Base-by-base conservation (phyloP, 1,140 invertebrate species). In the Sminthurides bifidus region DNA sequence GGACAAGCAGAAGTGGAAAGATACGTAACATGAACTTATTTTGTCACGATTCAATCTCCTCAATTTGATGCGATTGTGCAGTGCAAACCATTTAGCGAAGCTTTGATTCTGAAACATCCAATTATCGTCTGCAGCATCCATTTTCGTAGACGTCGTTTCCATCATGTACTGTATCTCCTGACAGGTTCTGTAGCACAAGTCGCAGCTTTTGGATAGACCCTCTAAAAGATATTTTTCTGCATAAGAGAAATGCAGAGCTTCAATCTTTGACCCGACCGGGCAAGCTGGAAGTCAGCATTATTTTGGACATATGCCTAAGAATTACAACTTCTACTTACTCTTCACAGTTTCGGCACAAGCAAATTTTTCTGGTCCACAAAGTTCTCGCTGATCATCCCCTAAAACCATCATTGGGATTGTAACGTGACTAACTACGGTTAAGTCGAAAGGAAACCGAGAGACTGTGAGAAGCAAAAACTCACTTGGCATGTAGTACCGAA, bases 401-500 rank as follows among this genome's bases (percentile, higher is more conserved):
- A 26, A 17, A 27, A 50, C 10, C 14, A 38, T 50, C 46, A 33
- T 43, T 10, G 6, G 24, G 24, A 43, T 43, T 6, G 24, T 21
- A 10, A 8, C 6, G 6, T 8, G 6, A 17, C 24, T 10, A 21
- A 17, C 41, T 10, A 17, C 15, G 6, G 21, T 8, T 41, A 8
- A 17, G 15, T 41, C 6, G 21, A 8, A 6, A 46, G 44, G 21
- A 48, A 48, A 27, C 6, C 10, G 40, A 43, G 48, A 23, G 2
- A 19, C 3, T 12, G 10, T 44, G 41, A 24, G 6, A 31, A 10
- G 27, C 21, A 46, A 44, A 10, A 48, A 35, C 50, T 51, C 59
- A 64, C 63, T 26, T 57, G 63, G 63, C 63, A 64, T 64, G 30
- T 61, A 64, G 30, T 58, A 64, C 24, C 59, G 33, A 2, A 61